Percentiles rank a stretch among this genome's conserved stretches.
Conservation (phyloP, 2,888 invertebrate species). For the Tubulanus polymorphus region DNA sequence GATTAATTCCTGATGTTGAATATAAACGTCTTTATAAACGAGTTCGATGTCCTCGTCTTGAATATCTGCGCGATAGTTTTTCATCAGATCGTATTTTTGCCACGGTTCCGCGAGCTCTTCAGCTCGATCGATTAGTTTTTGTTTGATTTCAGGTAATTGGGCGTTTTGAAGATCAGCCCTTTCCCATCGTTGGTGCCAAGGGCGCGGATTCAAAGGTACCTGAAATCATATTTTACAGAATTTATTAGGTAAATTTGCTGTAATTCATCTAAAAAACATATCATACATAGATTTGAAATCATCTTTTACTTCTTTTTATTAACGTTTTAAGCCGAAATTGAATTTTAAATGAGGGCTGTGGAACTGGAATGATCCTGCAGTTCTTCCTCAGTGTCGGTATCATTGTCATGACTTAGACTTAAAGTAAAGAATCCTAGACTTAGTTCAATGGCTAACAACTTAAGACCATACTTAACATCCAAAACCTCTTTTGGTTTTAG, state of each 20-base stretch:
- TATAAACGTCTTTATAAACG: constrained; percentile 76
- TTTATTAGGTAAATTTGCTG: too few species aligned
- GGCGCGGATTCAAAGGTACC: constrained; percentile 62
- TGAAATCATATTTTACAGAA: too few species aligned
- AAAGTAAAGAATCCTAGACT: background rate
- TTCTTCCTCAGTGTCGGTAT: background rate
- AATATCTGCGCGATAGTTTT: constrained; percentile 78
- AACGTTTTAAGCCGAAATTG: too few species aligned
- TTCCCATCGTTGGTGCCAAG: constrained; percentile 89
- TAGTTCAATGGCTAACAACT: background rate
- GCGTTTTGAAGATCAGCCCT: constrained; percentile 36
- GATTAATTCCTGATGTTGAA: background rate
- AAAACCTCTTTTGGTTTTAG: too few species aligned
- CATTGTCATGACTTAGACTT: background rate
- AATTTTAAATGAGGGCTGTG: too few species aligned
- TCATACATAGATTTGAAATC: too few species aligned
- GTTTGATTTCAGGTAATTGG: constrained; percentile 27
- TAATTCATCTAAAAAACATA: too few species aligned
- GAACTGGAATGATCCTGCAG: too few species aligned
- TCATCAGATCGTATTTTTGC: constrained; percentile 88
- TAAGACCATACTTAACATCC: too few species aligned
- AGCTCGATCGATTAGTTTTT: constrained; percentile 52
- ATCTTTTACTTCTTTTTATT: too few species aligned
- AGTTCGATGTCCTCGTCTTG: constrained; percentile 82
- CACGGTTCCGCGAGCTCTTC: constrained; percentile 66